Evolutionary conservation across 2,888 invertebrate species (phyloP), one percentile per base, ranked within the genome.

Genomic region (Parnassius glacialis): DNA sequence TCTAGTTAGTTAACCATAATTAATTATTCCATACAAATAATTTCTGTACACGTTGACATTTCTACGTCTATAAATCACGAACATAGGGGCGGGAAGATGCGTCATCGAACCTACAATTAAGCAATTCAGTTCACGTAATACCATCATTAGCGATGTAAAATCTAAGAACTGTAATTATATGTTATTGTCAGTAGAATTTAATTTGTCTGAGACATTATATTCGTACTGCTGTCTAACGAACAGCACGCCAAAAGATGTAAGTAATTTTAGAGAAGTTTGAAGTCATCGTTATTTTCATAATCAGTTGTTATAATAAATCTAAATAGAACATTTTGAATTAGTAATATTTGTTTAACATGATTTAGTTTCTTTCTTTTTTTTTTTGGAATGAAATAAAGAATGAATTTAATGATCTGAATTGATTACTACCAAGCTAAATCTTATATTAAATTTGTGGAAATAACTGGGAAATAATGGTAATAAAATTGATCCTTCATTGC

Each of bases 71-170:
- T 34, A 34, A 34, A 7, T 34, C 5, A 52, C 52, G 16, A 48
- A 50, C 11, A 7, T 12, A 13, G 44, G 59, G 59, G 59, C 54
- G 59, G 34, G 1, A 12, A 20, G 10, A n/a, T 2, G 9, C n/a
- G 10, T 11, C 16, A 10, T 10, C 41, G 10, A 50, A 11, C 59
- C 53, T n/a, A 12, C 25, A 59, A 59, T 59, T 59, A 59, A 42
- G 10, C 5, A 10, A 13, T 59, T 42, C 13, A 48, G 9, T 42
- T 47, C 13, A 50, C 9, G 48, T 10, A 59, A 41, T 48, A 20
- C 12, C 34, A 20, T 54, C 52, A 48, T 54, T 59, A 48, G 13
- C 20, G n/a, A 42, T 20, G 25, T 41, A 59, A 52, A 42, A 11
- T 57, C 10, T 50, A 25, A 47, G 45, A 47, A 41, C 34, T 59